These are phyloP conservation scores for Cryptus armator DNA, from an alignment of 2,888 invertebrate genomes.

Conservation along the genomic window DNA sequence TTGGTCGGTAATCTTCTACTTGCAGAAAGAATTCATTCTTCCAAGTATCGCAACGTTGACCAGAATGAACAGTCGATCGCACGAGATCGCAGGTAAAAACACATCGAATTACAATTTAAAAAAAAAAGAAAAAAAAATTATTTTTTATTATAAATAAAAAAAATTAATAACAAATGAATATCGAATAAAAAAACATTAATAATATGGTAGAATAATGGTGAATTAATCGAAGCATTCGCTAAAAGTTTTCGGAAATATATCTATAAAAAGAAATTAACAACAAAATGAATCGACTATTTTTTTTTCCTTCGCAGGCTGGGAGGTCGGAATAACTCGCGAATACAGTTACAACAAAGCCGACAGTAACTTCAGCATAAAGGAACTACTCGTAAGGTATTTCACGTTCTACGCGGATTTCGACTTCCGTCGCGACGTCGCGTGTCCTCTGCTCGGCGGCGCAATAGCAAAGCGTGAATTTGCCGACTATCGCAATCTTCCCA, in stretches of 20 bases:
- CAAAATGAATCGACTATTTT: background rate
- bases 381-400: slow-evolving; percentile 84
- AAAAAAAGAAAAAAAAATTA: background rate
- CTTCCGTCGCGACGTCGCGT: slow-evolving; percentile 83
- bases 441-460: slow-evolving; percentile 85
- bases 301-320: slow-evolving; percentile 71
- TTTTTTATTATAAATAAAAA: background rate
- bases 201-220: too few species aligned
- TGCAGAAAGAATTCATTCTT: slow-evolving; percentile 86
- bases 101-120: background rate
- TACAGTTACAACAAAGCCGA: slow-evolving; percentile 32
- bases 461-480: slow-evolving; percentile 84
- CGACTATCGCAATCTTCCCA: slow-evolving; percentile 77
- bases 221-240: too few species aligned
- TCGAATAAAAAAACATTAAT: too few species aligned
- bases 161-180: background rate
- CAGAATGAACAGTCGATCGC: slow-evolving; percentile 61
- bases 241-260: too few species aligned
- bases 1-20: slow-evolving; percentile 87
- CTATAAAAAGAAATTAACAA: background rate
- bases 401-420: slow-evolving; percentile 84
- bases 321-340: slow-evolving; percentile 69
- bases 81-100: slow-evolving; percentile 70
- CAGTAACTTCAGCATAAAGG: slow-evolving; percentile 68
- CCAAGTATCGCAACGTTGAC: slow-evolving; percentile 81